These are phyloP conservation scores for Circaetus cinerascens DNA, from an alignment of 2,113 vertebrate genomes.

Conservation along the genomic window DNA sequence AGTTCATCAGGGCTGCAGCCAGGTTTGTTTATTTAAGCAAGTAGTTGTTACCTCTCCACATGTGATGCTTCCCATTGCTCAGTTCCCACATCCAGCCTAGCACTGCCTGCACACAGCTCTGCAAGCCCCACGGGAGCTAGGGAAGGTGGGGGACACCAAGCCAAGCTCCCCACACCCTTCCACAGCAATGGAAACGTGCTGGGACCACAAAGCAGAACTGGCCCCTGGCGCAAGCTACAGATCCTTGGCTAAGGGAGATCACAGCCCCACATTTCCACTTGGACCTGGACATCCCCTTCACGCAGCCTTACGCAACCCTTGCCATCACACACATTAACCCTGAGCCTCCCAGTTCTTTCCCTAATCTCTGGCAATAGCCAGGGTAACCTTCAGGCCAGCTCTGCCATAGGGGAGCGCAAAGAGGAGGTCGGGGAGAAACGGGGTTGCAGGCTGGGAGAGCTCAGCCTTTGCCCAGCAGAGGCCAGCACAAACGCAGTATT, in stretches of 20 bases:
- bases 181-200: rapidly evolving
- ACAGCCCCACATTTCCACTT: rapidly evolving
- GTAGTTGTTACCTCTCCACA: not conserved
- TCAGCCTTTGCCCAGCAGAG: slow-evolving; percentile 35
- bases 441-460: not conserved
- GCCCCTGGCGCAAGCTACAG: not conserved
- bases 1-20: not conserved
- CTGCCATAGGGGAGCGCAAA: rapidly evolving
- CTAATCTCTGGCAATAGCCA: not conserved
- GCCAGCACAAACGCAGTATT: not conserved
- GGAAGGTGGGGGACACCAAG: not conserved
- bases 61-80: not conserved
- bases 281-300: not conserved
- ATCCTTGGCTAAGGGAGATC: not conserved
- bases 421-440: not conserved
- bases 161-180: not conserved
- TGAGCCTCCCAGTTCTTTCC: not conserved
- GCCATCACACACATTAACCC: not conserved
- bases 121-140: not conserved
- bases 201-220: not conserved
- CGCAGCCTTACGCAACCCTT: not conserved
- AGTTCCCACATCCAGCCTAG: not conserved
- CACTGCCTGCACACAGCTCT: not conserved
- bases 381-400: not conserved
- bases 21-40: not conserved